Percentiles rank a stretch among this genome's conserved stretches.
These are phyloP conservation scores for Lophotriccus pileatus DNA, from an alignment of 2,797 vertebrate species.

Conservation along the genomic window DNA sequence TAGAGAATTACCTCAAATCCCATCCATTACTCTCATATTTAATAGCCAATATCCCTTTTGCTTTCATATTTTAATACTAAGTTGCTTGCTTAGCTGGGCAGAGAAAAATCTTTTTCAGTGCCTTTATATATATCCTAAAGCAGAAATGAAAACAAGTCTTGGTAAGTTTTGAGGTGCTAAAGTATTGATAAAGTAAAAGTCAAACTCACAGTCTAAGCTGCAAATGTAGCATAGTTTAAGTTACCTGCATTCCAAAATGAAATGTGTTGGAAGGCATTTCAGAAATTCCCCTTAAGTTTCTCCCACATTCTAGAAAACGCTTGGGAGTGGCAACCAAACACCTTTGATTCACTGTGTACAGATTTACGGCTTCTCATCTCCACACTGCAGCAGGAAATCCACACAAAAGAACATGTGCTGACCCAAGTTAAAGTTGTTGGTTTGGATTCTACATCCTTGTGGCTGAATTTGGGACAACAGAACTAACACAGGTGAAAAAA, in stretches of 20 bases:
- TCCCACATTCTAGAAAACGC: neutral
- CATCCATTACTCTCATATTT: constrained; percentile 41
- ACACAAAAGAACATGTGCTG: accelerated
- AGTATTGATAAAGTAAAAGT: neutral
- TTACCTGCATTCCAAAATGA: neutral
- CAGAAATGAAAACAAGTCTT: neutral
- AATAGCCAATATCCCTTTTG: neutral
- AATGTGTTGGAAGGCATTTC: neutral
- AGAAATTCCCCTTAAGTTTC: neutral
- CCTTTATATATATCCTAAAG: neutral
- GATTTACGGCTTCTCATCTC: neutral
- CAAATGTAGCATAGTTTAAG: neutral
- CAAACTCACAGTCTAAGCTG: neutral
- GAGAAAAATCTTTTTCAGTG: neutral
- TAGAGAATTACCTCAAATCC: constrained; percentile 38
- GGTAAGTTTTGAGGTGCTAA: neutral
- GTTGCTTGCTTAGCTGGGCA: neutral
- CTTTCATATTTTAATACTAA: constrained; percentile 36
- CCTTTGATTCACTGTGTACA: neutral
- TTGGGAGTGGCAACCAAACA: neutral
- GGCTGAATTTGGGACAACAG: neutral
- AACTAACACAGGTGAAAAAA: neutral
- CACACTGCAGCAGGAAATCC: neutral
- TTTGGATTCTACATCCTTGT: neutral
- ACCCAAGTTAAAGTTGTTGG: neutral